phyloP scores from a whole-genome alignment of 1,140 invertebrate species.

The Bombyx mori region DNA sequence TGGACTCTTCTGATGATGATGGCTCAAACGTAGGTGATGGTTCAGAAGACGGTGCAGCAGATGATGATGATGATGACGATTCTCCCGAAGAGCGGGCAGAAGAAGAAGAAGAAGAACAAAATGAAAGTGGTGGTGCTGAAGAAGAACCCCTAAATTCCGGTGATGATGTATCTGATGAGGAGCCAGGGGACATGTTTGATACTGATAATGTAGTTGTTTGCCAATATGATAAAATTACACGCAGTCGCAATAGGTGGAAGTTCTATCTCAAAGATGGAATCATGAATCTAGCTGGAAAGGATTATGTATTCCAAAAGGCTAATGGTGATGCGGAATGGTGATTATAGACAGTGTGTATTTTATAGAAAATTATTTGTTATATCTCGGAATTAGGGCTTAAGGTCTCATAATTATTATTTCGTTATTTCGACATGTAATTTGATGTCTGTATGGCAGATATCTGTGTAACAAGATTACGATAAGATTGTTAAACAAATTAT shows the following conservation, averaged over 20 bases:
- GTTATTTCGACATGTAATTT: constrained; percentile 2
- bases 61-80: constrained; percentile 80
- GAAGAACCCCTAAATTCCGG: constrained; percentile 96
- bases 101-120: constrained; percentile 77
- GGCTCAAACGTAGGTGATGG: constrained; percentile 74
- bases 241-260: constrained; percentile 99
- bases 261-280: constrained; percentile 99
- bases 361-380: no score
- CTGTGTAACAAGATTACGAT: no score
- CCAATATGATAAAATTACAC: constrained; percentile 99
- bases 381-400: no score
- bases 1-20: constrained; percentile 66
- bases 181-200: constrained; percentile 95
- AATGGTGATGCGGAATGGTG: constrained; percentile 99
- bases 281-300: constrained; percentile 98
- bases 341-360: constrained; percentile 5
- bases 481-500: no score
- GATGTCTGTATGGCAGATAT: no score
- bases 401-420: no score
- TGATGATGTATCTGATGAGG: constrained; percentile 97
- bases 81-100: constrained; percentile 70
- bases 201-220: constrained; percentile 99
- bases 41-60: constrained; percentile 83
- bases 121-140: constrained; percentile 79
- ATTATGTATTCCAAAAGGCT: constrained; percentile 99